Base-by-base conservation (phyloP, 2,888 invertebrate genomes). In the Argyra leucocephala region DNA sequence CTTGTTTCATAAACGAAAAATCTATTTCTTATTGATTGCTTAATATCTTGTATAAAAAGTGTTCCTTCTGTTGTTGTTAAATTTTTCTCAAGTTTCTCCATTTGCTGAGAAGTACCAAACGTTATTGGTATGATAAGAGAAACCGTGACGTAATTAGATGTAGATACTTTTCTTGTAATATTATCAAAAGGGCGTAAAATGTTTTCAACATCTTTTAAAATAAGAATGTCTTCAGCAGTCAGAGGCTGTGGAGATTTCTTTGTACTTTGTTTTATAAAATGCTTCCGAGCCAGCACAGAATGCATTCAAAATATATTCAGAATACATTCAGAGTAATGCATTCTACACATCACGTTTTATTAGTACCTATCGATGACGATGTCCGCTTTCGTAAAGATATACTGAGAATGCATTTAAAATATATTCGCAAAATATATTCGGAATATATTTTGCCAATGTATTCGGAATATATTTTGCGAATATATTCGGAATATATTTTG, bases 1-100 rank as follows among this genome's bases (percentile, higher is more conserved):
- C 63, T 57, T 21, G 21, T 37, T 63, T 63, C 31, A 21, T 63
- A 58, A 63, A 58, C 21, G 57, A 63, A 58, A 21, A 58, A 57
- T 58, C 61, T 22, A 57, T 61, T 22, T 24, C 37, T 61, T 22
- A 63, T 37, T 31, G 23, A 22, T 22, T 31, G 15, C 2, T 26
- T 23, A 36, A 31, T 18, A 37, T 24, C 9, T 59, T 58, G 48
- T 12, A 22, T 31, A 12, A 31, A 18, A 36, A 31, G 59, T 10
- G 24, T 26, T 12, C 23, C 18, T 21, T 65, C 26, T 59, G 37
- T 63, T 22, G 57, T 57, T 26, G 31, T 18, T 59, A 62, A n/a
- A n/a, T 22, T 21, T 36, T 22, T 60, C 59, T 60, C 58, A 21
- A 22, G 1, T 58, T 58, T 12, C 22, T 22, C 3, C 3, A 58